These are phyloP conservation scores for Odobenus rosmarus DNA, from an alignment of 2,113 vertebrate genomes.

Conservation along the genomic window DNA sequence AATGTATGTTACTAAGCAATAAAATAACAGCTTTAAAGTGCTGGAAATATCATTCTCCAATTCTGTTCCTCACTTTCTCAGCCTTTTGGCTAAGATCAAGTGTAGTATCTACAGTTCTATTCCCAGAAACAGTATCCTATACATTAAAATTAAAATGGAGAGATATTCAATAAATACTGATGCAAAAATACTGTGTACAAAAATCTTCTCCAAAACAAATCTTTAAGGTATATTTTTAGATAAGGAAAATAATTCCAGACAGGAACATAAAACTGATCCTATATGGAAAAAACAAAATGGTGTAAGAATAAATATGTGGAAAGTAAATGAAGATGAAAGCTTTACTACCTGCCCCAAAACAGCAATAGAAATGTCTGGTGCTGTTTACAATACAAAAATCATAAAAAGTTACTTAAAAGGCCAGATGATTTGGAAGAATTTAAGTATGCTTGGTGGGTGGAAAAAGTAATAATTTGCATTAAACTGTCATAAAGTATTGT, in stretches of 20 bases:
- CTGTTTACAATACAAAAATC: neutral
- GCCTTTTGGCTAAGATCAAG: neutral
- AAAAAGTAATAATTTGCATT: neutral
- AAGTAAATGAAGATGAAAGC: neutral
- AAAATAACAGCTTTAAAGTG: neutral
- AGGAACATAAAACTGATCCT: neutral
- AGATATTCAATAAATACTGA: neutral
- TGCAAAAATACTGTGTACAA: neutral
- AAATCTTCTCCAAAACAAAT: neutral
- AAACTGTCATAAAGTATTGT: neutral
- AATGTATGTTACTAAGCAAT: neutral
- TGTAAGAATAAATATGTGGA: neutral
- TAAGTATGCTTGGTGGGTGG: neutral
- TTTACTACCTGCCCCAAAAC: neutral
- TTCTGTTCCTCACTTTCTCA: neutral
- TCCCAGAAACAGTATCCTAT: neutral
- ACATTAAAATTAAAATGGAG: neutral
- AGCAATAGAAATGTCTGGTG: neutral
- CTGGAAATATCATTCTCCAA: neutral
- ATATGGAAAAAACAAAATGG: neutral
- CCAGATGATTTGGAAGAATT: neutral
- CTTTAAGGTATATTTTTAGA: neutral
- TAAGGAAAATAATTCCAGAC: neutral
- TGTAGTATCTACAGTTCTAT: neutral
- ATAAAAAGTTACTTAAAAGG: neutral